Evolutionary conservation across 2,113 vertebrate species (phyloP).

Genomic region (Muntiacus reevesi): DNA sequence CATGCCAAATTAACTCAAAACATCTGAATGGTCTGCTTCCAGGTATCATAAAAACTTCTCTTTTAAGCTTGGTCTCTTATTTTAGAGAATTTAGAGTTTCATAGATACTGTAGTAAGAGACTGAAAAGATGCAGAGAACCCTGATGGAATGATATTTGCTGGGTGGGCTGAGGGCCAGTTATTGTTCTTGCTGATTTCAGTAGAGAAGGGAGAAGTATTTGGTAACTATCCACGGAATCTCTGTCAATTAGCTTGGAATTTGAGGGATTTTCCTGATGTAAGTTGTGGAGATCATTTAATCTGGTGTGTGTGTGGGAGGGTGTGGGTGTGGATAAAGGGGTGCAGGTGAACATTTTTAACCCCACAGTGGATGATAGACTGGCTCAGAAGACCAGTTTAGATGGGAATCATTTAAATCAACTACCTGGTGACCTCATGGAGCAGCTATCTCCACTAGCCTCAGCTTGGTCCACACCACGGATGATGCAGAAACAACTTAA

Average conservation of each 20-base stretch:
- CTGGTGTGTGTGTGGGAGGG: too few species aligned
- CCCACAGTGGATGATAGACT: neutral
- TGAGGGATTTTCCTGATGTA: slow-evolving; percentile 70
- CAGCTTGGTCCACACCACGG: neutral
- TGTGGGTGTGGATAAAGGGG: neutral
- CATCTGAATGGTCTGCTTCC: slow-evolving; percentile 30
- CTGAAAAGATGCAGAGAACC: neutral
- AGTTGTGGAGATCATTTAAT: neutral
- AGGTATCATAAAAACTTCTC: slow-evolving; percentile 29
- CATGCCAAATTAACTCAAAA: slow-evolving; percentile 56
- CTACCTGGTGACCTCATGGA: neutral
- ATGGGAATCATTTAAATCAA: neutral
- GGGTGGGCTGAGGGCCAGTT: slow-evolving; percentile 48
- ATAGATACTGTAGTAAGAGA: neutral
- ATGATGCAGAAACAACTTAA: neutral
- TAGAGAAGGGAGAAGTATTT: slow-evolving; percentile 50
- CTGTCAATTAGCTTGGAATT: slow-evolving; percentile 68
- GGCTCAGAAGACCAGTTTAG: neutral
- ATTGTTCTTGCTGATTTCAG: slow-evolving; percentile 58
- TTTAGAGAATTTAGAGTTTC: neutral
- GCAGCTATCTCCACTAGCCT: neutral
- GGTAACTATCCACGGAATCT: slow-evolving; percentile 62
- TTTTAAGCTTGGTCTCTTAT: neutral
- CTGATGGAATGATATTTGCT: neutral
- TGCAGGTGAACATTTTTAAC: slow-evolving; percentile 45